A percentile compares a stretch with the other conserved stretches of the same genome.
Evolutionary conservation across 2,113 vertebrate species (phyloP).

Genomic region (Saccopteryx bilineata): DNA sequence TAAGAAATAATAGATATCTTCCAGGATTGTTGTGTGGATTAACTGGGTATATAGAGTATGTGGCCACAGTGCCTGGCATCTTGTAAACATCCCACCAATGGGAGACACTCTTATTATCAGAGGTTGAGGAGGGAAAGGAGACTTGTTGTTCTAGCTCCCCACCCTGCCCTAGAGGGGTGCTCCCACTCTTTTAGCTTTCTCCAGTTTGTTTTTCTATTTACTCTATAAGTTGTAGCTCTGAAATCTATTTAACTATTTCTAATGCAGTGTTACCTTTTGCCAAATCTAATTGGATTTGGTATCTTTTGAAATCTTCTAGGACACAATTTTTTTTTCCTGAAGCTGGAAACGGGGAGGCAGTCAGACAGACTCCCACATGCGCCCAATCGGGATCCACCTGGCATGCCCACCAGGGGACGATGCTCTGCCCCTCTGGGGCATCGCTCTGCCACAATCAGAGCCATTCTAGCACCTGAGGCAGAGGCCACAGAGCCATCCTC

Average conservation of each 20-base stretch:
- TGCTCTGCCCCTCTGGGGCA: too few species aligned
- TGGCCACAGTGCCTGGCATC: not conserved
- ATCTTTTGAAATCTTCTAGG: not conserved
- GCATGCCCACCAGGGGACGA: too few species aligned
- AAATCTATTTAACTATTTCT: constrained; percentile 1
- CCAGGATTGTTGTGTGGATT: too few species aligned
- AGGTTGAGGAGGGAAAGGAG: not conserved
- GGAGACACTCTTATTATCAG: not conserved
- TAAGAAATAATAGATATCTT: not conserved
- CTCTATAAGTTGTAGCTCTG: not conserved
- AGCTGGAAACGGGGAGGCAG: too few species aligned
- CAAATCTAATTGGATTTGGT: constrained; percentile 53
- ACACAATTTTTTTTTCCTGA: too few species aligned
- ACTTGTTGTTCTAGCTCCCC: not conserved
- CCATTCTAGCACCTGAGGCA: too few species aligned
- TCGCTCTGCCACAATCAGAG: too few species aligned
- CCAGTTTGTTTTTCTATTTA: not conserved
- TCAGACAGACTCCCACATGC: too few species aligned
- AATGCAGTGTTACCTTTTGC: constrained; percentile 14
- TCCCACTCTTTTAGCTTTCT: not conserved
- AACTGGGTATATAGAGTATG: not conserved
- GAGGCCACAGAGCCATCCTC: too few species aligned
- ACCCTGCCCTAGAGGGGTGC: not conserved
- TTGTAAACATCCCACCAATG: not conserved
- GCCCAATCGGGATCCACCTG: too few species aligned